Percentiles rank a stretch among this genome's conserved stretches.
These are phyloP conservation scores for Tipula helvola DNA, from an alignment of 2,888 invertebrate genomes.

Conservation along the genomic window DNA sequence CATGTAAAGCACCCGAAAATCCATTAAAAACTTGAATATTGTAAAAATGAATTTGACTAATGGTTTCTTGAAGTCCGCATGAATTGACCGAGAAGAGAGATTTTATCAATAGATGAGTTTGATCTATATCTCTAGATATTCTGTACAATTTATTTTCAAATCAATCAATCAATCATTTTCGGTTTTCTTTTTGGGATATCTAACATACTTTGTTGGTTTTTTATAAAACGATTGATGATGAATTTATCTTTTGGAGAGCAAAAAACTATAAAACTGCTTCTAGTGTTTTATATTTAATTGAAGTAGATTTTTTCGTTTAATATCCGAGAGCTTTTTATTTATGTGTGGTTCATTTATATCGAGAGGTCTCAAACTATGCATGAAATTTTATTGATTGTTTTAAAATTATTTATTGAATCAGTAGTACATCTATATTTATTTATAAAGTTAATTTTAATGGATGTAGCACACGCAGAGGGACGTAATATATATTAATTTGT, in stretches of 20 bases:
- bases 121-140: neutral
- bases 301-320: neutral
- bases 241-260: neutral
- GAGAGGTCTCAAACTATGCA: neutral
- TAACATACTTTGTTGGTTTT: neutral
- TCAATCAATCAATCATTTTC: neutral
- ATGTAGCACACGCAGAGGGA: neutral
- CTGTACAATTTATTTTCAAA: neutral
- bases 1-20: neutral
- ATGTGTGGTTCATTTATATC: neutral
- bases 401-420: neutral
- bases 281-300: neutral
- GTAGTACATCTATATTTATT: neutral
- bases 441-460: neutral
- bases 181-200: neutral
- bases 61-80: neutral
- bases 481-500: neutral
- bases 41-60: neutral
- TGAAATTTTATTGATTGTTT: neutral
- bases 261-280: neutral
- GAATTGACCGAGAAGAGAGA: neutral
- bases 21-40: neutral
- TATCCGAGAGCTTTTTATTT: neutral
- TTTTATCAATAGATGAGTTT: neutral
- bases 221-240: neutral